A percentile compares a stretch with the other conserved stretches of the same genome.
These are phyloP conservation scores for Tridacna crocea DNA, from an alignment of 2,888 invertebrate genomes.

Conservation along the genomic window DNA sequence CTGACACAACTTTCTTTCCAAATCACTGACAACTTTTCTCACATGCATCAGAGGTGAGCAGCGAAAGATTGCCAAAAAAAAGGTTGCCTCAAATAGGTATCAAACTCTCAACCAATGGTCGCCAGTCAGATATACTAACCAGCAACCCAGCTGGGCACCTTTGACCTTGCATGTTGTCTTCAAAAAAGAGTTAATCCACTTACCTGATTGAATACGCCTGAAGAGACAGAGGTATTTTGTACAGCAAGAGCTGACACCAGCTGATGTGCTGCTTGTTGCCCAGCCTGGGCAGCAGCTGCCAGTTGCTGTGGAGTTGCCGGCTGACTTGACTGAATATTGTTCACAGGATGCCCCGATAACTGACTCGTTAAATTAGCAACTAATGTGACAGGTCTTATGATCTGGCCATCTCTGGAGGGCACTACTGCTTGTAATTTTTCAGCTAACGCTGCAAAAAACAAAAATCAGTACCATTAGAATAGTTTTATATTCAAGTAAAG, in stretches of 20 bases:
- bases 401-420: conserved; percentile 54
- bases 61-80: too few species aligned
- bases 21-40: too few species aligned
- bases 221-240: conserved; percentile 54
- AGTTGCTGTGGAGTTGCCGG: conserved; percentile 61
- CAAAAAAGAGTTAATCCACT: too few species aligned
- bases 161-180: too few species aligned
- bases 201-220: conserved; percentile 56
- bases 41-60: too few species aligned
- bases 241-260: conserved; percentile 58
- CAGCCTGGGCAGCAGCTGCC: conserved; percentile 60
- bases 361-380: conserved; percentile 62
- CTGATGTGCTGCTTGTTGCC: conserved; percentile 61
- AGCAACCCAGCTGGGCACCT: too few species aligned
- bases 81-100: too few species aligned
- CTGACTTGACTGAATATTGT: conserved; percentile 26
- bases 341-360: conserved; percentile 33
- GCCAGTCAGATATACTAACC: too few species aligned
- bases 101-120: too few species aligned
- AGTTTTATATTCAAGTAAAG: too few species aligned
- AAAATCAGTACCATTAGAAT: too few species aligned
- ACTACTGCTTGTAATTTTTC: conserved; percentile 69
- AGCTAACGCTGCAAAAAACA: conserved; percentile 52
- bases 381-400: conserved; percentile 65
- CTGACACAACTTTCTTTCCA: too few species aligned